Evolutionary conservation across 1,140 invertebrate genomes (phyloP).

Genomic region (Scaptomyza pallida): DNA sequence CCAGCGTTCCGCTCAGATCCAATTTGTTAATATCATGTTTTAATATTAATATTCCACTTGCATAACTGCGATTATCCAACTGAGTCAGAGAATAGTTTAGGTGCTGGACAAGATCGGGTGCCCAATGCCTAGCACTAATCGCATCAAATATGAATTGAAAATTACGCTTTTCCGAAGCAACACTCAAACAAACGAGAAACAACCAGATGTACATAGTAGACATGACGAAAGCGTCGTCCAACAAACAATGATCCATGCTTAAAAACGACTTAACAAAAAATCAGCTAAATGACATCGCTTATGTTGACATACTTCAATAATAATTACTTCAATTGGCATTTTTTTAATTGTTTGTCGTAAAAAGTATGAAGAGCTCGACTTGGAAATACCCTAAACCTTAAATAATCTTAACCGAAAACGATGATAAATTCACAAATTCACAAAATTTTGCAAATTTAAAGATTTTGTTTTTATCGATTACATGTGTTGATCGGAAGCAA

Average conservation of each 20-base stretch:
- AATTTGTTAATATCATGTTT: constrained; percentile 21
- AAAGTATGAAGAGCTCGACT: too few species aligned
- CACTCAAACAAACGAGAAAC: constrained; percentile 7
- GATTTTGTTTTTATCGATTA: too few species aligned
- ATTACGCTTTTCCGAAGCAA: constrained; percentile 19
- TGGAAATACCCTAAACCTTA: too few species aligned
- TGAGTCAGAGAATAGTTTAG: constrained; percentile 22
- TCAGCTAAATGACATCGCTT: too few species aligned
- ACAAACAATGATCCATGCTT: background rate
- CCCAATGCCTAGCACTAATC: constrained; percentile 21
- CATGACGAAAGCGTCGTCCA: constrained; percentile 25
- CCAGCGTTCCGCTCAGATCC: constrained; percentile 5
- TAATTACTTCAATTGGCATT: too few species aligned
- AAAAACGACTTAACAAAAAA: too few species aligned
- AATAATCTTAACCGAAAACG: too few species aligned
- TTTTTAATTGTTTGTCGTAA: too few species aligned
- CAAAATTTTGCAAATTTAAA: too few species aligned
- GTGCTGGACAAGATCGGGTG: constrained; percentile 22
- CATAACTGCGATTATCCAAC: constrained; percentile 40
- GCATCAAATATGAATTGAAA: constrained; percentile 41
- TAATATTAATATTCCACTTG: constrained; percentile 33
- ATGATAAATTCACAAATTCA: too few species aligned
- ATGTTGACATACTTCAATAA: too few species aligned
- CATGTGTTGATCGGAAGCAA: too few species aligned
- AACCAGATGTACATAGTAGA: constrained; percentile 17